These are phyloP conservation scores for Aplysina aerophoba DNA, from an alignment of 37 sponge, comb jelly and placozoan genomes.

Conservation along the genomic window DNA sequence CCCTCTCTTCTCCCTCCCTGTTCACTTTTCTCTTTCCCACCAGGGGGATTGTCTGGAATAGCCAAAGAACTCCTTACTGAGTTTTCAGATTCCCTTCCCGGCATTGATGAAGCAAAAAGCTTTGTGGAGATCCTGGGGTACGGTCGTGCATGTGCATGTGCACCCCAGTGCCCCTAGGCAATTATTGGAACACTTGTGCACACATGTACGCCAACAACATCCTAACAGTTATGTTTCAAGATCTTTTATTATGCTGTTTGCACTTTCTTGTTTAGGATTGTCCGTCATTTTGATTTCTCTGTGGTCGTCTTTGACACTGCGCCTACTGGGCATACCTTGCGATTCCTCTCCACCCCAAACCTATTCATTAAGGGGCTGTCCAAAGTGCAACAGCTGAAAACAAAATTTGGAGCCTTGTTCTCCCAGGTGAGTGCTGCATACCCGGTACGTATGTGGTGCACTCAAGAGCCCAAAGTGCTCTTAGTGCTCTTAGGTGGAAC, in stretches of 20 bases:
- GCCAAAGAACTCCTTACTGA: conserved; percentile 85
- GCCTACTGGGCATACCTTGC: conserved; percentile 97
- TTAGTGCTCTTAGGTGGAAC: too few species aligned
- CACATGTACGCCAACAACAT: not conserved
- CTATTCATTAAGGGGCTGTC: conserved; percentile 81
- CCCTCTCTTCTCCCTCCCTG: too few species aligned
- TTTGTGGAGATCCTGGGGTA: conserved; percentile 92
- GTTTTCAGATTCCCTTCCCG: conserved; percentile 91
- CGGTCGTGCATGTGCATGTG: not conserved
- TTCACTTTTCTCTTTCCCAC: not conserved
- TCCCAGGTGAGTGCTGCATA: conserved; percentile 40
- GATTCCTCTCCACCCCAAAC: conserved; percentile 94
- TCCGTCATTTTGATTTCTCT: conserved; percentile 89
- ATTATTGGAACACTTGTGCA: not conserved
- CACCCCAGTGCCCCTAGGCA: not conserved
- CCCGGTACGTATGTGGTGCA: too few species aligned
- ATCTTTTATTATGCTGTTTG: not conserved
- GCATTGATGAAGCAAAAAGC: conserved; percentile 95
- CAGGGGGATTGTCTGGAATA: conserved; percentile 69
- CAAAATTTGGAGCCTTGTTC: conserved; percentile 45
- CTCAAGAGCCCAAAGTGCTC: too few species aligned
- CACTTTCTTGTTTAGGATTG: conserved; percentile 55
- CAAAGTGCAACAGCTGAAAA: conserved; percentile 73
- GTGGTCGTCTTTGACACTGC: conserved; percentile 99
- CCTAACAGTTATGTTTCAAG: not conserved